Evolutionary conservation across 2,797 vertebrate species (phyloP).

Genomic region (Salmo trutta): DNA sequence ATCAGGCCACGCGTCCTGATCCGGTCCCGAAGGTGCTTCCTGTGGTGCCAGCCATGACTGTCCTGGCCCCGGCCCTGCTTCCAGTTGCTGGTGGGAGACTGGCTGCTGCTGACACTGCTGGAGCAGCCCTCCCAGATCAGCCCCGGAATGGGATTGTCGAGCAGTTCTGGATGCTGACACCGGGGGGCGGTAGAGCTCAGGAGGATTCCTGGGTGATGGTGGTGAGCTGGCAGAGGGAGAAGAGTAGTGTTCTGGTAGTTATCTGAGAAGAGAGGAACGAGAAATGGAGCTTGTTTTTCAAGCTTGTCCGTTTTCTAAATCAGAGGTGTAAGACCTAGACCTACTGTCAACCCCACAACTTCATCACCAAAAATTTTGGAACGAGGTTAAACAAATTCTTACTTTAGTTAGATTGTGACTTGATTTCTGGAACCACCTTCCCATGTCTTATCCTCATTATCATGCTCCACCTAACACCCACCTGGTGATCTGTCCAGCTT

Average conservation of each 20-base stretch:
- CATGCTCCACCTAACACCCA: constrained; percentile 21
- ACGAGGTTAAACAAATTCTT: background rate
- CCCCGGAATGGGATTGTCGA: constrained; percentile 37
- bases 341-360: background rate
- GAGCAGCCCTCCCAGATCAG: background rate
- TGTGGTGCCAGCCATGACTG: constrained; percentile 34
- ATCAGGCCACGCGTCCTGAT: constrained; percentile 17
- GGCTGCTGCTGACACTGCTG: constrained; percentile 54
- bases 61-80: constrained; percentile 50
- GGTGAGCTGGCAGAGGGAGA: constrained; percentile 31
- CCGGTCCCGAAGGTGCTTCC: constrained; percentile 50
- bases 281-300: background rate
- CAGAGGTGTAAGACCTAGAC: background rate
- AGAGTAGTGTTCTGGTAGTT: constrained; percentile 52
- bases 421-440: background rate
- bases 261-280: constrained; percentile 36
- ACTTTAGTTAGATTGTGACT: background rate
- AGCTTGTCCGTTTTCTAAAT: background rate
- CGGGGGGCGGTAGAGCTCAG: constrained; percentile 48
- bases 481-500: constrained; percentile 62
- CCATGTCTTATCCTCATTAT: background rate
- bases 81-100: constrained; percentile 42
- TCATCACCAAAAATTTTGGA: background rate
- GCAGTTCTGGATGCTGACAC: constrained; percentile 61
- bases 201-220: constrained; percentile 42